phyloP scores from a whole-genome alignment of 1,140 invertebrate species.

The Leptestheria dahalacensis region DNA sequence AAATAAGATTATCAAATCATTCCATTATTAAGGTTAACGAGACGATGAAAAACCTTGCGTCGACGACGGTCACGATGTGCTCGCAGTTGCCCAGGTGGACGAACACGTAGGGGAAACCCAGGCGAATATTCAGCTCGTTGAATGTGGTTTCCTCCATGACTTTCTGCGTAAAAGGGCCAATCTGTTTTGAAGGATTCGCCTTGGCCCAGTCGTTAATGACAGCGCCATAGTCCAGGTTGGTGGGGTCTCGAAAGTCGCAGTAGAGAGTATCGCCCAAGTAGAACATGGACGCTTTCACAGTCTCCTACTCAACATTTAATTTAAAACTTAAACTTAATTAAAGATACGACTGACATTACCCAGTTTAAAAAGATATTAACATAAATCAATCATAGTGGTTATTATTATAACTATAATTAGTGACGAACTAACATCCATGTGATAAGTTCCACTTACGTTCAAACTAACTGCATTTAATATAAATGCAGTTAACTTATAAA shows the following conservation, averaged over 20 bases:
- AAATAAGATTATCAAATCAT: neutral
- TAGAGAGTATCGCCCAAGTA: slow-evolving; percentile 66
- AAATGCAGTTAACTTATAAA: too few species aligned
- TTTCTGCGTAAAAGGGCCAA: slow-evolving; percentile 38
- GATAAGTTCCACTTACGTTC: too few species aligned
- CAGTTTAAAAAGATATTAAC: neutral
- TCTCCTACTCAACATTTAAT: neutral
- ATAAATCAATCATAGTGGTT: too few species aligned
- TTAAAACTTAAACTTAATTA: neutral
- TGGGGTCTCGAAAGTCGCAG: slow-evolving; percentile 44
- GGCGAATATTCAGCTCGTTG: slow-evolving; percentile 41
- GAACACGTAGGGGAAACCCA: slow-evolving; percentile 69
- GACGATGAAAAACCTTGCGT: slow-evolving; percentile 48
- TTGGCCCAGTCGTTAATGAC: slow-evolving; percentile 47
- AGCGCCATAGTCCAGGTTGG: slow-evolving; percentile 45
- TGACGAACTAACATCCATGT: too few species aligned
- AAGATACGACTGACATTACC: neutral
- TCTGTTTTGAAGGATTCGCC: slow-evolving; percentile 23
- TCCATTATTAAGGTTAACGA: too few species aligned
- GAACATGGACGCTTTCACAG: slow-evolving; percentile 50
- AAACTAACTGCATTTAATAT: too few species aligned
- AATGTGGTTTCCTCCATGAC: slow-evolving; percentile 46
- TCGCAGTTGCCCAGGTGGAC: slow-evolving; percentile 79
- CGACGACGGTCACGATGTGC: slow-evolving; percentile 62
- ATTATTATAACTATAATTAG: too few species aligned